phyloP scores from a whole-genome alignment of 2,113 vertebrate species.

The Sylvilagus bachmani region DNA sequence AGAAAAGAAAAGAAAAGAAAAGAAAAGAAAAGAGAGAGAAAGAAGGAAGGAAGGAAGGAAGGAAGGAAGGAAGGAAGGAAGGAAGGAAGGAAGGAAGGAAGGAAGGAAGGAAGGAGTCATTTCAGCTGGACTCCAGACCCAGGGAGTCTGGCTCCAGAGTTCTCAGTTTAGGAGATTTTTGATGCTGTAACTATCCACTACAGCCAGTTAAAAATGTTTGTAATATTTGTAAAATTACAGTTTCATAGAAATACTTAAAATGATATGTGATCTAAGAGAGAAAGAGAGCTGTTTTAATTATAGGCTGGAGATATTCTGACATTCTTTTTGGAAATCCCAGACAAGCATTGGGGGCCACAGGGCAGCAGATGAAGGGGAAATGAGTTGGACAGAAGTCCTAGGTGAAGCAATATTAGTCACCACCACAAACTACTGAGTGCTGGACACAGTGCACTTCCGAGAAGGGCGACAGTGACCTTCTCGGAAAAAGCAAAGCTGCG shows the following conservation, averaged over 20 bases:
- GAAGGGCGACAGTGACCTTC: neutral
- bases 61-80: too few relatives aligned
- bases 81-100: too few relatives aligned
- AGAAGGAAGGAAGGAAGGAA: too few relatives aligned
- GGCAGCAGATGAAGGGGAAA: too few relatives aligned
- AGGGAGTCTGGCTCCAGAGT: rapidly evolving
- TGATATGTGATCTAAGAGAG: neutral
- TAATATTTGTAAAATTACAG: neutral
- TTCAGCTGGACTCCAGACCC: neutral
- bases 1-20: too few relatives aligned
- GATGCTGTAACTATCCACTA: rapidly evolving
- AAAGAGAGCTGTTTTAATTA: neutral
- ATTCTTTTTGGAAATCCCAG: neutral
- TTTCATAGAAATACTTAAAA: neutral
- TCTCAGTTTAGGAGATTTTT: neutral
- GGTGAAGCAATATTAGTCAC: neutral
- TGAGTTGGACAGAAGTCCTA: neutral
- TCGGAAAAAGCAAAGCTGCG: neutral
- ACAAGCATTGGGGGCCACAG: neutral
- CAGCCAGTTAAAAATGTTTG: neutral
- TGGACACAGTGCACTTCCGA: rapidly evolving
- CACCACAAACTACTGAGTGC: rapidly evolving
- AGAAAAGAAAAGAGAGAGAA: too few relatives aligned
- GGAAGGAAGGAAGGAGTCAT: too few relatives aligned
- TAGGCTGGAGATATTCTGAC: rapidly evolving